Base-by-base conservation (phyloP, 2,113 vertebrate species). In the Urocynchramus pylzowi region DNA sequence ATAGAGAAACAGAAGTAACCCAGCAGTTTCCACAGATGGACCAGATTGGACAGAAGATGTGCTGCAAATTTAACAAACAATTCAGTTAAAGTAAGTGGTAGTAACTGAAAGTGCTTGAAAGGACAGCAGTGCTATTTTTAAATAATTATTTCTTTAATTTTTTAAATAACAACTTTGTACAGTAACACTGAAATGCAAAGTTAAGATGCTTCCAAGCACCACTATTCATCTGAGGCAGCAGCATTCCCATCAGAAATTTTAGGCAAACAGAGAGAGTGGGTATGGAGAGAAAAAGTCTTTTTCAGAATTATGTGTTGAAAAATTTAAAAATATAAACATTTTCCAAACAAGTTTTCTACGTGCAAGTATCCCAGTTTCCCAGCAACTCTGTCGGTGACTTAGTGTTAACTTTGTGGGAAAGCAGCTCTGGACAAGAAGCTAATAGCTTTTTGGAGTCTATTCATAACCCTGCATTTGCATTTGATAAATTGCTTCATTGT, bases 391-490 rank as follows among this genome's bases (percentile, higher is more conserved):
- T 30, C 15, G 39, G 61, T 88, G 68, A 88, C 59, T 77, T 65
- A 69, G 88, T 7, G 49, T 41, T 31, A 81, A 75, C 57, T 78
- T 82, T 45, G 64, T 96, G 95, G 60, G 93, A 95, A 91, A 95
- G 65, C 13, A 75, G 64, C 47, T 94, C 77, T 90, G 71, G 63
- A 70, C 61, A 85, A 86, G 68, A 65, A 84, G 35, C 41, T 53
- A 45, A 57, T 67, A 83, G 63, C 30, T 77, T 95, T 91, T 57
- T 88, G 67, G 67, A 94, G 71, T 77, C 94, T 83, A 74, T 90
- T 96, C 94, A 90, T 90, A 92, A 80, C 45, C 20, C 49, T 65
- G 37, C 49, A 90, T 87, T 95, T 91, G 93, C 92, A 93, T 94
- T 79, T 88, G 79, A 87, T 90, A 96, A 95, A 95, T 45, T 61